Evolutionary conservation across 1,140 invertebrate genomes (phyloP).

Genomic region (Mya arenaria): DNA sequence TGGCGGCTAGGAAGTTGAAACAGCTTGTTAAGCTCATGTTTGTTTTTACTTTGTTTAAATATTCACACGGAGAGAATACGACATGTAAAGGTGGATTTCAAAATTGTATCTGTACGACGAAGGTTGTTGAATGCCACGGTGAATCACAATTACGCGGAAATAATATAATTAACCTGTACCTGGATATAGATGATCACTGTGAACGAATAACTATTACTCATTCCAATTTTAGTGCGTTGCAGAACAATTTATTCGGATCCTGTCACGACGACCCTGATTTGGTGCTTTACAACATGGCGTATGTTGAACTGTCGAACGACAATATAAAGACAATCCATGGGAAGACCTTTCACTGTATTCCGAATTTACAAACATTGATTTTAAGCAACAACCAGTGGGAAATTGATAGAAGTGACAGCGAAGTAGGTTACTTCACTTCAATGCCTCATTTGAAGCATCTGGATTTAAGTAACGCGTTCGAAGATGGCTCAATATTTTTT

Average conservation of each 20-base stretch:
- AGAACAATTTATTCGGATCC: constrained; percentile 28
- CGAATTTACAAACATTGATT: constrained; percentile 35
- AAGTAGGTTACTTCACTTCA: constrained; percentile 41
- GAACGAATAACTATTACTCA: constrained; percentile 33
- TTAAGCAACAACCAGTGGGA: constrained; percentile 55
- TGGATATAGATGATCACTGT: constrained; percentile 30
- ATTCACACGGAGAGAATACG: no score
- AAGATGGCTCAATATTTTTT: constrained; percentile 24
- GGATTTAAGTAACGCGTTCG: constrained; percentile 43
- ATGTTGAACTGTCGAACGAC: constrained; percentile 57
- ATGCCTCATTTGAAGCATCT: constrained; percentile 15
- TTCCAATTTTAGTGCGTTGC: constrained; percentile 36
- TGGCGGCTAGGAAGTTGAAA: no score
- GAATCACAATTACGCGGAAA: constrained; percentile 13
- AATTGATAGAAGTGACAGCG: neutral
- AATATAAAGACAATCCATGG: constrained; percentile 49
- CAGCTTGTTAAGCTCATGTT: no score
- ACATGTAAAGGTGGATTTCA: constrained; percentile 12
- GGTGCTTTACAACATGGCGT: neutral
- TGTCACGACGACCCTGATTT: constrained; percentile 11
- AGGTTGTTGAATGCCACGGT: constrained; percentile 25
- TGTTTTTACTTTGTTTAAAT: no score
- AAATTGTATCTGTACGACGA: constrained; percentile 38
- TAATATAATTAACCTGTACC: constrained; percentile 23
- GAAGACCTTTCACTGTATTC: constrained; percentile 51